Evolutionary conservation across 2,888 invertebrate species (phyloP), one percentile per base, ranked within the genome.

Genomic region (Sympetrum striolatum): DNA sequence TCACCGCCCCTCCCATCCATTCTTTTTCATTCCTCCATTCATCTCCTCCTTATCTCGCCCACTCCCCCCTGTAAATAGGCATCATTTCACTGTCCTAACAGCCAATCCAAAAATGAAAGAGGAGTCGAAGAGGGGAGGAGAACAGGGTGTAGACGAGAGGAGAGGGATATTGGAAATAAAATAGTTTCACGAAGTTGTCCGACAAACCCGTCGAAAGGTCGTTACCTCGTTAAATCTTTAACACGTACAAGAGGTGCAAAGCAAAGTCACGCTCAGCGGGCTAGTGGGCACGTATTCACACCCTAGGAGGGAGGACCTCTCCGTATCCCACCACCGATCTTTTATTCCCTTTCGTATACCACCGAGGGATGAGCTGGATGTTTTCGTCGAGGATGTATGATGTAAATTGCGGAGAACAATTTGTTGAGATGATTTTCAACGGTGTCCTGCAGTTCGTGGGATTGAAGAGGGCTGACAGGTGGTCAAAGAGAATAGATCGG

Each of bases 131-230:
- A 18, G 53, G 44, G 18, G 58, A 22, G 22, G 64, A 64, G 22
- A 64, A 64, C 10, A 64, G 44, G 44, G 44, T 44, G 39, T 39
- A 39, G 39, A 22, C 22, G 15, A 15, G 12, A 25, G 73, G 25
- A 53, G 53, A 73, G 73, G 73, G 31, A 73, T 31, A 60, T 86
- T 86, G 58, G 86, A 86, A 86, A 60, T 86, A 60, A 86, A 58
- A 86, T 86, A 86, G 86, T 86, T 86, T 86, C 86, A 86, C 86
- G 86, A 86, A 86, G 86, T 86, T 86, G 86, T 86, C 86, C 60
- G 86, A 86, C 86, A 86, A 86, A 86, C 86, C 86, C 86, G 86
- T 86, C 60, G 86, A 86, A 86, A 86, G 86, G 86, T 86, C 86
- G 60, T 86, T 86, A 86, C 86, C 86, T 86, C 86, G 86, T 86